These are phyloP conservation scores for Drosophila simulans DNA, from an alignment of 1,140 invertebrate species.

Conservation along the genomic window DNA sequence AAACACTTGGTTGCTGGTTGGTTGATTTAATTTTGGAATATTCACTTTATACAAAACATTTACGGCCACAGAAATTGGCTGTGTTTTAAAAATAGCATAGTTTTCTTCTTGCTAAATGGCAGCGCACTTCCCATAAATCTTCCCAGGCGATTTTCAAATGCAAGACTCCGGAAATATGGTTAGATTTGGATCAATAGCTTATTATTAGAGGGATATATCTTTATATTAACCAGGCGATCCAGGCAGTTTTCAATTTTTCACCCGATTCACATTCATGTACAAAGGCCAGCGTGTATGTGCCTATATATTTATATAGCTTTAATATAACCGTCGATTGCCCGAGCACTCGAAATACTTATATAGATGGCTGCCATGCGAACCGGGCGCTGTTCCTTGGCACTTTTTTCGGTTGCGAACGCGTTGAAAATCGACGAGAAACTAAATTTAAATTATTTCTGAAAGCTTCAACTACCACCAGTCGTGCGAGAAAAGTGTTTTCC, in stretches of 20 bases:
- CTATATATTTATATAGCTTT: conserved; percentile 57
- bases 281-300: conserved; percentile 7
- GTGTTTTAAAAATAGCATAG: conserved; percentile 83
- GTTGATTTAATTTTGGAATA: conserved; percentile 50
- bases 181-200: neutral
- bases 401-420: conserved; percentile 67
- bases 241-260: conserved; percentile 52
- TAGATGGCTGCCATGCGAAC: conserved; percentile 51
- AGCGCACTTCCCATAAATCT: conserved; percentile 62
- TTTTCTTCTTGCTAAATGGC: conserved; percentile 69
- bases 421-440: conserved; percentile 80
- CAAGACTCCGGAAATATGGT: conserved; percentile 35
- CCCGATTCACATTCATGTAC: conserved; percentile 33
- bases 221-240: conserved; percentile 56
- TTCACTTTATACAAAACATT: conserved; percentile 61
- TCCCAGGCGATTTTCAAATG: conserved; percentile 52
- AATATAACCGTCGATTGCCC: conserved; percentile 68
- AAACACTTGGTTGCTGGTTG: conserved; percentile 14
- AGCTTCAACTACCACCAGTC: conserved; percentile 62
- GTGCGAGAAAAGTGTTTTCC: conserved; percentile 17
- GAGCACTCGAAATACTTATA: conserved; percentile 81
- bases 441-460: conserved; percentile 73
- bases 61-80: conserved; percentile 75
- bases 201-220: conserved; percentile 43
- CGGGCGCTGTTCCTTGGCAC: conserved; percentile 35